Percentiles rank a stretch among this genome's conserved stretches.
phyloP scores from a whole-genome alignment of 2,888 invertebrate genomes.

The Orthosia cruda region DNA sequence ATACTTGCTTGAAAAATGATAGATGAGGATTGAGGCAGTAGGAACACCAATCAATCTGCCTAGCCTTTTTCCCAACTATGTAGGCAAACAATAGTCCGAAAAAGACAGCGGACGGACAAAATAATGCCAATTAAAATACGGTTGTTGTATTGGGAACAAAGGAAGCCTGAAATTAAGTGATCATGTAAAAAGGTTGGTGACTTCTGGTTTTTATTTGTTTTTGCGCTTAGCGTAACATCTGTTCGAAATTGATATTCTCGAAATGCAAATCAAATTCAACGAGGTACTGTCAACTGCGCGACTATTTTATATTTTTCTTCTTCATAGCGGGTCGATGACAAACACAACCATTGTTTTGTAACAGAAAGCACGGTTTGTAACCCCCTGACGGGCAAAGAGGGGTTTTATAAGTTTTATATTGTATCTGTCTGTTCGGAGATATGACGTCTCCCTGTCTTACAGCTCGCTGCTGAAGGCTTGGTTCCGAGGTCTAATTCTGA shows the following conservation, averaged over 20 bases:
- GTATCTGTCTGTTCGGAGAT: too few species aligned
- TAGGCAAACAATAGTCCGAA: background rate
- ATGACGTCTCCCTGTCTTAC: too few species aligned
- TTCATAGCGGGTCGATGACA: too few species aligned
- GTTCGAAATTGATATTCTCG: constrained; percentile 37
- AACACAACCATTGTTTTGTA: too few species aligned
- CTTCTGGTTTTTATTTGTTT: constrained; percentile 25
- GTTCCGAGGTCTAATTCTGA: too few species aligned
- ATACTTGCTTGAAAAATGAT: background rate
- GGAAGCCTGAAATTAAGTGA: constrained; percentile 6
- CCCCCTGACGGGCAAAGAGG: too few species aligned
- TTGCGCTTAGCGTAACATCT: constrained; percentile 35
- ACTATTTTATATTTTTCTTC: too few species aligned
- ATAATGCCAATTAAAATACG: constrained; percentile 6
- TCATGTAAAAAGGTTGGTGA: constrained; percentile 28
- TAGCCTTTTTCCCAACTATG: too few species aligned
- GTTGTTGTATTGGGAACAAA: constrained; percentile 3
- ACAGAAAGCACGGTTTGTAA: too few species aligned
- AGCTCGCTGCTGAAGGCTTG: too few species aligned
- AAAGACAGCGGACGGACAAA: background rate
- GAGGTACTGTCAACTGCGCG: background rate
- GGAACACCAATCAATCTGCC: too few species aligned
- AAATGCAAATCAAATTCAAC: constrained; percentile 22
- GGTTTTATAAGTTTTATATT: too few species aligned
- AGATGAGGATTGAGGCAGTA: background rate